These are phyloP conservation scores for Patella ulyssiponensis DNA, from an alignment of 2,888 invertebrate species.

Conservation along the genomic window DNA sequence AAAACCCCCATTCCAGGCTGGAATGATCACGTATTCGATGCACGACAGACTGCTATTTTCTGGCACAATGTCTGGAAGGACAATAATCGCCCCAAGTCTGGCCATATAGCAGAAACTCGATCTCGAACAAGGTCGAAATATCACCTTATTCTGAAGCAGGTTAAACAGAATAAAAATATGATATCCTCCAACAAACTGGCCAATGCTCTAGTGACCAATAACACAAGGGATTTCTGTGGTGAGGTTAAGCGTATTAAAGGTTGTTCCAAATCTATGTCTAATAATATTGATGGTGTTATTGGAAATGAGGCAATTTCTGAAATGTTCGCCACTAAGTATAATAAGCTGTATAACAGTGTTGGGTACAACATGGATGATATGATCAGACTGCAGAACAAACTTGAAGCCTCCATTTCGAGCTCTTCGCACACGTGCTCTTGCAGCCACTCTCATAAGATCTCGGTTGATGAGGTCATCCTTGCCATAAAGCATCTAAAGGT, in stretches of 20 bases:
- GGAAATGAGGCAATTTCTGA: background rate
- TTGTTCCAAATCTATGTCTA: background rate
- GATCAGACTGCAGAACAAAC: background rate
- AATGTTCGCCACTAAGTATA: background rate
- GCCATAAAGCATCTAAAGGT: constrained; percentile 5
- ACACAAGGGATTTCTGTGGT: background rate
- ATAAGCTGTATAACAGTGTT: constrained; percentile 1
- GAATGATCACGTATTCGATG: background rate
- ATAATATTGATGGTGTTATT: constrained; percentile 7
- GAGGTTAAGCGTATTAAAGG: background rate
- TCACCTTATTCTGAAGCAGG: constrained; percentile 1
- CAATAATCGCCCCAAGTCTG: constrained; percentile 1
- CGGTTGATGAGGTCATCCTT: background rate
- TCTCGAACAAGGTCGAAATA: constrained; percentile 4
- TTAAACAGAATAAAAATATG: background rate
- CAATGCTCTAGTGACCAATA: background rate
- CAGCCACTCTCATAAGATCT: background rate
- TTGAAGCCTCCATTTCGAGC: background rate
- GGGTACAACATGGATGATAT: constrained; percentile 7
- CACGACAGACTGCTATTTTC: constrained; percentile 6
- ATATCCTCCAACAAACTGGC: constrained; percentile 2
- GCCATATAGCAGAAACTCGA: constrained; percentile 3
- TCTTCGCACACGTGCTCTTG: background rate
- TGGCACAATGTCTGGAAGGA: constrained; percentile 6
- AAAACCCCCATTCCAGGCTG: constrained; percentile 2